Base-by-base conservation (phyloP, 2,797 vertebrate genomes). In the Enteromius mattozi region DNA sequence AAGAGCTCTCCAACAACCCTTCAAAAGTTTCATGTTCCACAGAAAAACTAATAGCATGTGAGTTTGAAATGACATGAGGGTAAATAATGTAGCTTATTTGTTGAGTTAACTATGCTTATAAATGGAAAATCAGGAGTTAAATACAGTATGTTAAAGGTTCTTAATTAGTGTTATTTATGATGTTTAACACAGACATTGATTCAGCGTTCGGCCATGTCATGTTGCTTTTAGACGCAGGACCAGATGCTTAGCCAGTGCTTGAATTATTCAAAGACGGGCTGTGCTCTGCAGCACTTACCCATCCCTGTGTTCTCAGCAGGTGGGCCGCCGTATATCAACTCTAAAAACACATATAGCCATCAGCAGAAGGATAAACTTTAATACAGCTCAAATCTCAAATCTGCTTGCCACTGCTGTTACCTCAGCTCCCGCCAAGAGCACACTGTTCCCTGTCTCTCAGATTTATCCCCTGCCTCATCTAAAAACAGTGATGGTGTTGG, bases 381-480 rank as follows among this genome's bases (percentile, higher is more conserved):
- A 86, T 86, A 78, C 84, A 77, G 85, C 86, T 83, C 76, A 88
- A 72, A 85, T 85, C 82, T 76, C 76, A 85, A 81, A 86, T 87
- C 86, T 88, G 87, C 83, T 80, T 17, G 33, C 47, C 66, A 86
- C 85, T 81, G 84, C 87, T 77, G 85, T 79, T 78, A 45, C 74
- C 27, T 27, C 70, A 61, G 77, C 81, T 76, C 61, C 70, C 35
- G 63, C 78, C 74, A 78, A 66, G 78, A 77, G 77, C 27, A 9
- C 27, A 61, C 54, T 68, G 80, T 75, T 71, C 69, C 49, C 81
- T 80, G 65, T 54, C 76, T 76, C 54, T 61, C 30, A 80, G 76
- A 37, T 82, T 82, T 79, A 88, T 87, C 76, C 81, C 47, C 3
- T 66, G 59, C 45, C 42, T 83, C 66, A 86, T 86, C 72, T 70